Evolutionary conservation across 2,797 vertebrate genomes (phyloP).

Genomic region (Labeo calbasu): DNA sequence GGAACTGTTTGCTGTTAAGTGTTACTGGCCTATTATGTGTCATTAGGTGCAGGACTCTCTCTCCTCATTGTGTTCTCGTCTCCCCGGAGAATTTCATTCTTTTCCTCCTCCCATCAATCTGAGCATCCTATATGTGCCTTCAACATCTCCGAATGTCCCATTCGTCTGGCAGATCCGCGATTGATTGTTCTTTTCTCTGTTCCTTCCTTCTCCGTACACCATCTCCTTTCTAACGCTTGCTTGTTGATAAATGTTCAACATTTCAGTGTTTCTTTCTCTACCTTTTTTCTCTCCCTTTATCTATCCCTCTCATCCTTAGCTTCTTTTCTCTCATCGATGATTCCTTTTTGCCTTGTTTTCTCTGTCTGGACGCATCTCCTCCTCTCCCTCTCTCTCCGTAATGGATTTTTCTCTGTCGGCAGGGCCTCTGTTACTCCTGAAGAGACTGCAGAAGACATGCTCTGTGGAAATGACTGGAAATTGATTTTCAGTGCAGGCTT

Average conservation of each 20-base stretch:
- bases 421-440: constrained; percentile 47
- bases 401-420: constrained; percentile 62
- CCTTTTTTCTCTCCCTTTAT: constrained; percentile 4
- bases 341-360: constrained; percentile 22
- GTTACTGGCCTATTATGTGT: constrained; percentile 56
- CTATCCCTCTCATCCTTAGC: constrained; percentile 17
- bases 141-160: constrained; percentile 25
- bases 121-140: constrained; percentile 39
- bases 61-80: constrained; percentile 32
- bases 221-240: background rate
- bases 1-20: constrained; percentile 55
- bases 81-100: constrained; percentile 44
- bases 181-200: constrained; percentile 38
- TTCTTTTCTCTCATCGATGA: constrained; percentile 32
- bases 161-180: constrained; percentile 26
- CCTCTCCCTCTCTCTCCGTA: constrained; percentile 52
- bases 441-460: constrained; percentile 60
- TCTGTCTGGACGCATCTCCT: constrained; percentile 50
- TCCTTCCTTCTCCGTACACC: constrained; percentile 27
- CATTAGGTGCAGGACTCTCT: constrained; percentile 52
- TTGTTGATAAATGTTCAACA: constrained; percentile 44
- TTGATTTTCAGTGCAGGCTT: constrained; percentile 66
- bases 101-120: constrained; percentile 42
- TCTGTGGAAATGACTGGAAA: constrained; percentile 68
- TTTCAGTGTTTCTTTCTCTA: background rate